A percentile compares a stretch with the other conserved stretches of the same genome.
Conservation (phyloP, 2,113 vertebrate genomes). For the Tichodroma muraria region DNA sequence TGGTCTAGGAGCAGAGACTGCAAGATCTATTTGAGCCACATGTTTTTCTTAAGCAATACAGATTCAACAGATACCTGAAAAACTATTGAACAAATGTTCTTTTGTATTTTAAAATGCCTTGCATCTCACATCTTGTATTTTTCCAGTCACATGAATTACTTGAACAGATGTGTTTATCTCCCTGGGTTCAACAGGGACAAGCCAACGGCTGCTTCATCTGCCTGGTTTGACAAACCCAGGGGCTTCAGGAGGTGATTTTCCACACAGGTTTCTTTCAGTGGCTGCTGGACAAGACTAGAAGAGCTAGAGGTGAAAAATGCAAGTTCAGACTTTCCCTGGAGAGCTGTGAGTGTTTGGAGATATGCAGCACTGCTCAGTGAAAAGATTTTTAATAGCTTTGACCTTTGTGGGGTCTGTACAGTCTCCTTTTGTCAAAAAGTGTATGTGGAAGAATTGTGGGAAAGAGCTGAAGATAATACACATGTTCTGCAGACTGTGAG, state of each 20-base stretch:
- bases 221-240: neutral
- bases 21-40: neutral
- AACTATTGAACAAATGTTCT: neutral
- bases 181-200: neutral
- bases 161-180: neutral
- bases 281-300: neutral
- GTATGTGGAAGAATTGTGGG: neutral
- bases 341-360: neutral
- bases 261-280: neutral
- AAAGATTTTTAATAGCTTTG: slow-evolving; percentile 52
- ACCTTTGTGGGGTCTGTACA: neutral
- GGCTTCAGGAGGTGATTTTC: neutral
- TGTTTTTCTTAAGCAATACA: neutral
- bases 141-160: neutral
- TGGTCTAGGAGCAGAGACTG: neutral
- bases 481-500: neutral
- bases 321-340: neutral
- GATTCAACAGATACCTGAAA: neutral
- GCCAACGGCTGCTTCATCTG: neutral
- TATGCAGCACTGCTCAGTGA: neutral
- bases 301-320: neutral
- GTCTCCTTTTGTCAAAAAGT: slow-evolving; percentile 19
- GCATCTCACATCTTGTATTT: neutral
- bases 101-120: neutral
- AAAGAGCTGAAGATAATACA: neutral